Evolutionary conservation across 2,797 vertebrate species (phyloP), one percentile per base, ranked within the genome.

Genomic region (Micromesistius poutassou): DNA sequence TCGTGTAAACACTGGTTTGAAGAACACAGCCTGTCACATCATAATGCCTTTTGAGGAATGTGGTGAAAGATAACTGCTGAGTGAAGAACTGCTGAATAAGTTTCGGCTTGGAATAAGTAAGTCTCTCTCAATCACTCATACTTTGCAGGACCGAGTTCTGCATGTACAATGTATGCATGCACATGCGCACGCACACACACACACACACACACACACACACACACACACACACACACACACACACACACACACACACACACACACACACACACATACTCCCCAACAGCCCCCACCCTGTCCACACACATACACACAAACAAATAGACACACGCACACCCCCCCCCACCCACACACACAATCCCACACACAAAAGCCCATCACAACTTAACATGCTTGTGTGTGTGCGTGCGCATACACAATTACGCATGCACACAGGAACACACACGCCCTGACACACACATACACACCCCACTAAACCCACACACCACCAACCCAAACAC

Each of bases 1-100:
- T 71, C 84, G 81, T 84, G 77, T 85, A 78, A 88, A 82, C 75
- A 50, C 46, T 35, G 62, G 55, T 79, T 83, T 78, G 76, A 78
- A 74, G 73, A 62, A 77, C 76, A 77, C 80, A 81, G 79, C 70
- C 14, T 81, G 82, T 73, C 1, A 2, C 81, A 22, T 22, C 73
- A 36, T 68, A 82, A 80, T 76, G 74, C 73, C n/a, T 68, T 30
- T 50, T 42, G 78, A 82, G 80, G 30, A 76, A 70, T 78, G 36
- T 70, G 12, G 80, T 50, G 78, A 78, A 36, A 81, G 85, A 73
- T 70, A 36, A 66, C 55, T 62, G 55, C 55, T 62, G 22, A 62
- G 55, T 62, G n/a, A 6, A 25, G 79, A 78, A 77, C 55, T 78
- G 76, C 83, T 80, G 76, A 84, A 78, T 40, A 50, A 78, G 68